Percentiles rank a stretch among this genome's conserved stretches.
Evolutionary conservation across 2,113 vertebrate genomes (phyloP).

Genomic region (Mohoua ochrocephala): DNA sequence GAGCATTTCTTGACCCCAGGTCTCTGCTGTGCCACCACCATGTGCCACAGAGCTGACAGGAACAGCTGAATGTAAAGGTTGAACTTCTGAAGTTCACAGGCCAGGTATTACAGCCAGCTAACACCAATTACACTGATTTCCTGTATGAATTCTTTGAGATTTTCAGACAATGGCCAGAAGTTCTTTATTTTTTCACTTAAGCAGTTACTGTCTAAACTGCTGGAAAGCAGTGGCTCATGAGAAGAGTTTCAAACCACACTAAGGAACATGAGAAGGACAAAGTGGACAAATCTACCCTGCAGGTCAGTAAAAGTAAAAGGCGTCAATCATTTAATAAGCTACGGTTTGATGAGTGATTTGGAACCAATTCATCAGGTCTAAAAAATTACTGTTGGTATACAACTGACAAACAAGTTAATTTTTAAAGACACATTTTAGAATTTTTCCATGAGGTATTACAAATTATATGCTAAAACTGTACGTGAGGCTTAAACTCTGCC

Average conservation of each 20-base stretch:
- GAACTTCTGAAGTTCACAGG: background rate
- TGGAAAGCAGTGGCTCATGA: background rate
- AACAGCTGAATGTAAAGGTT: background rate
- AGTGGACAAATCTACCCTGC: background rate
- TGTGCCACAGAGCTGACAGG: background rate
- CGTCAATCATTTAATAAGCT: background rate
- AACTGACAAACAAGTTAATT: background rate
- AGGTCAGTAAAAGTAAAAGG: background rate
- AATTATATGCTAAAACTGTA: background rate
- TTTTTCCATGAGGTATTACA: background rate
- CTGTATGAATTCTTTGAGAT: background rate
- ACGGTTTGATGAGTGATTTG: background rate
- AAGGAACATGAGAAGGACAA: background rate
- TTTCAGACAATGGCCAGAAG: background rate
- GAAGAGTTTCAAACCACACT: background rate
- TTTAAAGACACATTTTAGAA: background rate
- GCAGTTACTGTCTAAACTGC: background rate
- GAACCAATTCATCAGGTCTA: background rate
- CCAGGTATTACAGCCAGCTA: background rate
- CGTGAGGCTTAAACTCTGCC: background rate
- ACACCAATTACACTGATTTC: background rate
- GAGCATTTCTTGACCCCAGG: background rate
- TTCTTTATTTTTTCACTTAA: background rate
- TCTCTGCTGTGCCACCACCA: background rate
- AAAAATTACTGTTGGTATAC: background rate